Percentiles rank a stretch among this genome's conserved stretches.
These are phyloP conservation scores for Acropternis orthonyx DNA, from an alignment of 2,797 vertebrate genomes.

Conservation along the genomic window DNA sequence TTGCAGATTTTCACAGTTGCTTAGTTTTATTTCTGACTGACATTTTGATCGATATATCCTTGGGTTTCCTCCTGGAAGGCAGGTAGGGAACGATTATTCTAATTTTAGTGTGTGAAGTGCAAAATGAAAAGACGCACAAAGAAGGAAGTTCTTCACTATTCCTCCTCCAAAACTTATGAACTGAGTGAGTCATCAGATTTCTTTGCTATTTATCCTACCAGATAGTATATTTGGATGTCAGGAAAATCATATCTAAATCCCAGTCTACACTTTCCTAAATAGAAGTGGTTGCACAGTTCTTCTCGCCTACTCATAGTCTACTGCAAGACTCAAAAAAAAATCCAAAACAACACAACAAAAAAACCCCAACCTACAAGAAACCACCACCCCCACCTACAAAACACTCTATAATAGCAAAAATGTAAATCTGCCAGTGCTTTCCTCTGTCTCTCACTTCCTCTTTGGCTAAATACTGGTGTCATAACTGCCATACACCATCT, in stretches of 20 bases:
- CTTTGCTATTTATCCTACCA: background rate
- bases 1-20: background rate
- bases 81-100: background rate
- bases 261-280: background rate
- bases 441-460: background rate
- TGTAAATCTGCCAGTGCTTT: background rate
- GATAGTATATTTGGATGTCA: background rate
- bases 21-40: background rate
- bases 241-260: background rate
- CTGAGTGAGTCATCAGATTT: background rate
- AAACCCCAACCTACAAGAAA: accelerated
- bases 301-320: background rate
- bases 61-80: background rate
- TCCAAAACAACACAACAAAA: background rate
- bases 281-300: background rate
- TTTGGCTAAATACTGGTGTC: background rate
- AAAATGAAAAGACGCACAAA: conserved; percentile 22
- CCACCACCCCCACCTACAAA: background rate
- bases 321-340: background rate
- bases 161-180: background rate
- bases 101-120: background rate
- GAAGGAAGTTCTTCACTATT: background rate
- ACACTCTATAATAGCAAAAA: background rate
- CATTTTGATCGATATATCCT: background rate
- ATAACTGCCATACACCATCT: background rate